Evolutionary conservation across 1,140 invertebrate species (phyloP), one percentile per base, ranked within the genome.

Genomic region (Macrostomum lignano): DNA sequence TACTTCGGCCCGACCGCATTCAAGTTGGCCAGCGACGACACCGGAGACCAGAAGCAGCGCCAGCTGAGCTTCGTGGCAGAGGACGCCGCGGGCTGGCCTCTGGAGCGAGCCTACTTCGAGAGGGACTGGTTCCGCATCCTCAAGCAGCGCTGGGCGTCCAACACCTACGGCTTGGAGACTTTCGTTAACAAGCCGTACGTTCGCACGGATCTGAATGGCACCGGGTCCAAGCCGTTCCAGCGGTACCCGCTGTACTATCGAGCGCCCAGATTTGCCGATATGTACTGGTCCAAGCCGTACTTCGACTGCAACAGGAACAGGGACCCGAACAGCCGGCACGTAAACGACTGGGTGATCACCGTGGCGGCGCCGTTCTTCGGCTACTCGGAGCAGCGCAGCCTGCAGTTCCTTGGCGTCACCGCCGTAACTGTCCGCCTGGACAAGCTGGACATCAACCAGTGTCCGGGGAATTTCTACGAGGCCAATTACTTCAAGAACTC

Each of bases 321-420:
- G n/a, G n/a, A n/a, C n/a, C n/a, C n/a, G n/a, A n/a, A n/a, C n/a
- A n/a, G n/a, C n/a, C 79, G 77, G 23, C 74, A 53, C 4, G 44
- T 58, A 19, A 73, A 78, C 44, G 77, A 78, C 60, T 94, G 84
- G 86, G 66, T 88, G 40, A 68, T 93, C 39, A 81, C 76, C 23
- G 94, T 91, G 63, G 72, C 75, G 31, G 71, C 71, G 33, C 84
- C 84, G 33, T 93, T 94, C 67, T 96, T 96, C 56, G 84, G 84
- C 33, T n/a, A n/a, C n/a, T n/a, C n/a, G n/a, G n/a, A n/a, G n/a
- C n/a, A n/a, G n/a, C n/a, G n/a, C n/a, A n/a, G n/a, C 25, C 3
- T 36, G 33, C 21, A 30, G 62, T 71, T 42, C 61, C 86, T 79
- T 55, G 86, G 86, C 46, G 74, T 78, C 37, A 78, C 93, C 7